Percentiles rank a stretch among this genome's conserved stretches.
phyloP scores from a whole-genome alignment of 2,797 vertebrate genomes.

The Nothura maculosa region DNA sequence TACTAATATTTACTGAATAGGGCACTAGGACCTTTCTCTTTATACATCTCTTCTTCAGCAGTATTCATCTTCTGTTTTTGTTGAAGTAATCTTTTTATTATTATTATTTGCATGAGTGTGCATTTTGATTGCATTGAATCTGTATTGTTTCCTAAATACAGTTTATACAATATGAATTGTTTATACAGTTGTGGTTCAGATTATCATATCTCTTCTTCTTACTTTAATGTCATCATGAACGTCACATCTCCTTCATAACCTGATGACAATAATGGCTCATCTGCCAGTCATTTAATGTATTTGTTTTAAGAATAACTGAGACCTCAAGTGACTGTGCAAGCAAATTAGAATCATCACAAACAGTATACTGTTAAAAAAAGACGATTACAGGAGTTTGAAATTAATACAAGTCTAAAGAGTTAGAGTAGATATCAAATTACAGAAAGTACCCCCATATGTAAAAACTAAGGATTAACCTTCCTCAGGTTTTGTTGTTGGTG shows the following conservation, averaged over 20 bases:
- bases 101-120: neutral
- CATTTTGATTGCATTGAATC: constrained; percentile 16
- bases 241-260: neutral
- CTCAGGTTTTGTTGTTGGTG: too few species aligned
- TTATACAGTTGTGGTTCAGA: neutral
- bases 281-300: neutral
- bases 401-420: neutral
- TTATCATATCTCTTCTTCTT: constrained; percentile 16
- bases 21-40: neutral
- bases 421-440: neutral
- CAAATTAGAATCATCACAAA: neutral
- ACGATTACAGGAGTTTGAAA: neutral
- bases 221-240: constrained; percentile 2
- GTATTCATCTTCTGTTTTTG: neutral
- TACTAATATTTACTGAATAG: constrained; percentile 32
- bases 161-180: neutral
- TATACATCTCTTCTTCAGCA: constrained; percentile 2
- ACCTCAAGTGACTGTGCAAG: neutral
- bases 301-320: constrained; percentile 17
- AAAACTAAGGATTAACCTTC: neutral
- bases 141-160: neutral
- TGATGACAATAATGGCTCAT: neutral
- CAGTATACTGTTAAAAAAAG: neutral
- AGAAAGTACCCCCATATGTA: neutral
- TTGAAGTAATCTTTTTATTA: neutral